Evolutionary conservation across 2,797 vertebrate genomes (phyloP).

Genomic region (Periparus ater): DNA sequence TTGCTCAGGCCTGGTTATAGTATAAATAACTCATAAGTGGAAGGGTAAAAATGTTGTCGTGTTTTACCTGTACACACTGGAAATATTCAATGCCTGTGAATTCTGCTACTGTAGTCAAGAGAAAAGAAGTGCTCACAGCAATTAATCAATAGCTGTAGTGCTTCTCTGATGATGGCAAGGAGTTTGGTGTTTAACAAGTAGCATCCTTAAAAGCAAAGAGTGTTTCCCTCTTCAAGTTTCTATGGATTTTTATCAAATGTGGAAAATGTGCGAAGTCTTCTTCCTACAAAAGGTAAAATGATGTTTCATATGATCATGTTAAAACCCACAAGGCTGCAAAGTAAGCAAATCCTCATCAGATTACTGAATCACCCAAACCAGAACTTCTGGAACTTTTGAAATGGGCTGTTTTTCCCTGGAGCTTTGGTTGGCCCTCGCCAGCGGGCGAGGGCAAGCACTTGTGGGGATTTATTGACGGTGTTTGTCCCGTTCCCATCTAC

Average conservation of each 20-base stretch:
- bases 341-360: rapidly evolving
- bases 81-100: neutral
- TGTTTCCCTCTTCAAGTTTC: neutral
- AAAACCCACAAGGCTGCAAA: neutral
- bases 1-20: conserved; percentile 1
- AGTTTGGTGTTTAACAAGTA: conserved; percentile 17
- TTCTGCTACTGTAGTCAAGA: conserved; percentile 5
- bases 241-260: neutral
- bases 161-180: neutral
- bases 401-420: neutral
- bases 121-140: neutral
- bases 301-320: neutral
- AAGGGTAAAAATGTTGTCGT: neutral
- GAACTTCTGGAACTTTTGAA: neutral
- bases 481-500: neutral
- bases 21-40: neutral
- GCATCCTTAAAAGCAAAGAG: neutral
- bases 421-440: neutral
- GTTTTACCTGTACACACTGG: neutral
- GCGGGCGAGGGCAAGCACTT: rapidly evolving
- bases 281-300: neutral
- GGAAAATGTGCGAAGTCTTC: neutral
- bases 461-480: rapidly evolving
- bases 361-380: neutral
- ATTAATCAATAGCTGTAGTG: neutral